Evolutionary conservation across 2,113 vertebrate genomes (phyloP).

Genomic region (Capreolus pygargus): DNA sequence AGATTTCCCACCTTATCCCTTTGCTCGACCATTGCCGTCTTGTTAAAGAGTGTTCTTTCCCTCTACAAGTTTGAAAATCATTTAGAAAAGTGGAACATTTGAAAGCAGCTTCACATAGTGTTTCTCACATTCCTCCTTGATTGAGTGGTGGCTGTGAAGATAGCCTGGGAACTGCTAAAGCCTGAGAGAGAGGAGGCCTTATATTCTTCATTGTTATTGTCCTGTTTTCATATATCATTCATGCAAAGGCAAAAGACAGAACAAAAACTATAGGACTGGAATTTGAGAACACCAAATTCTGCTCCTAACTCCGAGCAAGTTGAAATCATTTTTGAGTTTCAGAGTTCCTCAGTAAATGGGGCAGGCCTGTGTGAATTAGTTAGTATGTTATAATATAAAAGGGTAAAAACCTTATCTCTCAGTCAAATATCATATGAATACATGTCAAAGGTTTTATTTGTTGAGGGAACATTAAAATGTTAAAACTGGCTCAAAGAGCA

Average conservation of each 20-base stretch:
- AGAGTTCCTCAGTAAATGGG: not conserved
- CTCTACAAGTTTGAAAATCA: not conserved
- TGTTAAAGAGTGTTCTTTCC: not conserved
- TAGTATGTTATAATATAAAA: not conserved
- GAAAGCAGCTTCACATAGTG: not conserved
- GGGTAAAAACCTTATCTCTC: not conserved
- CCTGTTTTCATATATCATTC: not conserved
- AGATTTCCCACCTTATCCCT: not conserved
- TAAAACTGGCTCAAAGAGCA: constrained; percentile 25
- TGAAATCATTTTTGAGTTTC: not conserved
- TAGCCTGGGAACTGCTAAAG: not conserved
- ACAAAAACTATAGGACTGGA: not conserved
- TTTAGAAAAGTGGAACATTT: not conserved
- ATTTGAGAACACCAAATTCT: constrained; percentile 10
- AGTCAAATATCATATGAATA: not conserved
- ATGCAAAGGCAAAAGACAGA: not conserved
- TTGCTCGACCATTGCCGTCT: not conserved
- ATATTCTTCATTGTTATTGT: not conserved
- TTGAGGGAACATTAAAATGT: not conserved
- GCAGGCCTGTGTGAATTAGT: not conserved
- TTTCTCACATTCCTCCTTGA: not conserved
- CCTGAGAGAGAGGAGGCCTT: not conserved
- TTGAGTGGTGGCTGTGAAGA: not conserved
- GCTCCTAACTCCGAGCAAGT: not conserved
- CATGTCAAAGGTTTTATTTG: constrained; percentile 18